A percentile compares a stretch with the other conserved stretches of the same genome.
Conservation (phyloP, 1,140 invertebrate species). For the Trissolcus basalis region DNA sequence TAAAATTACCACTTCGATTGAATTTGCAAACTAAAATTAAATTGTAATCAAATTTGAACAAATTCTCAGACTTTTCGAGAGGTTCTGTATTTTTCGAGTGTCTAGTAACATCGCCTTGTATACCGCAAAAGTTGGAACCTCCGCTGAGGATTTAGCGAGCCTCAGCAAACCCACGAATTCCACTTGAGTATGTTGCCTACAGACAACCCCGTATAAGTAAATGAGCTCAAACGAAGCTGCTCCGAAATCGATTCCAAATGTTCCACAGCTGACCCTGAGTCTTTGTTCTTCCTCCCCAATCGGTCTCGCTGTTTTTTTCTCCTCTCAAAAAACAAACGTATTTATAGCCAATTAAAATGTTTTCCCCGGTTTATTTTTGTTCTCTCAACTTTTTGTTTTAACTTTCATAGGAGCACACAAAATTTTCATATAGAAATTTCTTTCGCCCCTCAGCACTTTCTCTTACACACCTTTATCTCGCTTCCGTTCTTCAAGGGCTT, state of each 20-base stretch:
- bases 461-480: conserved; percentile 16
- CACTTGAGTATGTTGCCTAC: conserved; percentile 21
- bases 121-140: conserved; percentile 39
- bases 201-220: conserved; percentile 18
- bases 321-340: too few species aligned
- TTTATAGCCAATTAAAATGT: too few species aligned
- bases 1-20: too few species aligned
- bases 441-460: conserved; percentile 23
- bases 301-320: too few species aligned
- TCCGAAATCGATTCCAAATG: conserved; percentile 20
- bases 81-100: conserved; percentile 38
- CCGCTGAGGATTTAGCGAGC: conserved; percentile 45
- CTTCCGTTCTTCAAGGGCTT: conserved; percentile 44
- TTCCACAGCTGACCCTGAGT: conserved; percentile 17
- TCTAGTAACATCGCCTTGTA: conserved; percentile 34
- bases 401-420: too few species aligned
- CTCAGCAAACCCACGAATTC: conserved; percentile 46
- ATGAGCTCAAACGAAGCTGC: conserved; percentile 15
- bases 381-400: too few species aligned
- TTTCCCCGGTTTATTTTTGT: too few species aligned
- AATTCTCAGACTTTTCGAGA: too few species aligned
- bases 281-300: conserved; percentile 4
- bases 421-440: not conserved
- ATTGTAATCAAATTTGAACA: too few species aligned
- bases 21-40: too few species aligned